phyloP scores from a whole-genome alignment of 2,113 vertebrate species.

The Gorsachius goisagi region DNA sequence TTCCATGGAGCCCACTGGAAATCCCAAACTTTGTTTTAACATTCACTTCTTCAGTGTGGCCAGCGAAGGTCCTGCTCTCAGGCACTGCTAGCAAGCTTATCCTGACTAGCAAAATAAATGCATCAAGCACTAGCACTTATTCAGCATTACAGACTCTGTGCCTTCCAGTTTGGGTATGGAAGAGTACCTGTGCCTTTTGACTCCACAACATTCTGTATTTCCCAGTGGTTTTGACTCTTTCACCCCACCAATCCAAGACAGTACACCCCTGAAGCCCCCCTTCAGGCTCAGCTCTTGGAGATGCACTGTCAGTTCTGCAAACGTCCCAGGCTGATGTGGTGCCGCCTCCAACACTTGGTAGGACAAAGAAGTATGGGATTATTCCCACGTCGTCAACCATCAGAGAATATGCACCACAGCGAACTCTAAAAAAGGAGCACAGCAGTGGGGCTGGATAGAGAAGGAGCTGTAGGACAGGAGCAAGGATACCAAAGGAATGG shows the following conservation, averaged over 20 bases:
- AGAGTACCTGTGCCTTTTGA: not conserved
- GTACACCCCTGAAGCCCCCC: not conserved
- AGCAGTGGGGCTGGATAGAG: not conserved
- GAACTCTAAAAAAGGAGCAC: not conserved
- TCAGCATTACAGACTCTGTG: rapidly evolving
- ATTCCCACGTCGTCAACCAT: not conserved
- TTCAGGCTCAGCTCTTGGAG: not conserved
- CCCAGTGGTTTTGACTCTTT: not conserved
- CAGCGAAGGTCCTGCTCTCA: not conserved
- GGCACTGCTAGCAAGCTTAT: not conserved
- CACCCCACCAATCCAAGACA: no score
- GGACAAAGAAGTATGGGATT: not conserved
- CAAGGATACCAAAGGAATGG: not conserved
- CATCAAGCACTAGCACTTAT: rapidly evolving
- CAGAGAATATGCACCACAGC: not conserved
- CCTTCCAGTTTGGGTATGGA: not conserved
- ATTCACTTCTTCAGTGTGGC: not conserved
- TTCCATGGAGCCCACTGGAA: not conserved
- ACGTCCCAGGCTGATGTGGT: not conserved
- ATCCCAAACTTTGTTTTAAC: not conserved
- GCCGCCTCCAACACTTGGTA: not conserved
- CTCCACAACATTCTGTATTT: not conserved
- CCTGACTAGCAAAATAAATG: not conserved
- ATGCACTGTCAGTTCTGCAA: not conserved
- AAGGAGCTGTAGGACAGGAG: not conserved